phyloP scores from a whole-genome alignment of 1,140 invertebrate species.

The Megalonaias nervosa region DNA sequence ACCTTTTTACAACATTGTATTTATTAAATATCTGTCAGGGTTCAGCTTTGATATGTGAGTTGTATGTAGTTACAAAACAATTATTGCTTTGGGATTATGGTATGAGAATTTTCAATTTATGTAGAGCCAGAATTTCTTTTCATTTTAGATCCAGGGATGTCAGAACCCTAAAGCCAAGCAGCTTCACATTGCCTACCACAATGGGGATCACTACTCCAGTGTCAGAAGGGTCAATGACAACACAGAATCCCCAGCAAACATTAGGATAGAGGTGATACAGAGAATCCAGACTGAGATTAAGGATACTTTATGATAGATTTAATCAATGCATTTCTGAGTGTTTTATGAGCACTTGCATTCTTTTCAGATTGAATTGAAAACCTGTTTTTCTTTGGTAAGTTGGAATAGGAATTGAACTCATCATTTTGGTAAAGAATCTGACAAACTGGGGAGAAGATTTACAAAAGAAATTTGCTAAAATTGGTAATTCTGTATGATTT shows the following conservation, averaged over 20 bases:
- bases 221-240: slow-evolving; percentile 69
- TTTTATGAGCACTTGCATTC: neutral
- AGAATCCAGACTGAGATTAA: neutral
- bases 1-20: no score
- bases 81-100: no score
- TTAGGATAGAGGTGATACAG: slow-evolving; percentile 61
- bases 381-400: neutral
- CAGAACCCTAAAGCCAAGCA: slow-evolving; percentile 52
- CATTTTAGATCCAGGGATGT: slow-evolving; percentile 58
- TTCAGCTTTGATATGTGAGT: no score
- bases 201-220: slow-evolving; percentile 75
- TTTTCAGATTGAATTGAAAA: neutral
- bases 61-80: no score
- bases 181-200: slow-evolving; percentile 75
- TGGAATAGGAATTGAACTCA: no score
- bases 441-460: neutral
- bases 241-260: slow-evolving; percentile 70
- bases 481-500: no score
- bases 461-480: neutral
- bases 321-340: neutral
- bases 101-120: no score
- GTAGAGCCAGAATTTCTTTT: slow-evolving; percentile 1
- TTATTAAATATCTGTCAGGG: no score
- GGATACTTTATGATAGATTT: neutral
- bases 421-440: neutral